These are phyloP conservation scores for Bursaphelenchus okinawaensis DNA, from an alignment of 2,888 invertebrate species.

Conservation along the genomic window DNA sequence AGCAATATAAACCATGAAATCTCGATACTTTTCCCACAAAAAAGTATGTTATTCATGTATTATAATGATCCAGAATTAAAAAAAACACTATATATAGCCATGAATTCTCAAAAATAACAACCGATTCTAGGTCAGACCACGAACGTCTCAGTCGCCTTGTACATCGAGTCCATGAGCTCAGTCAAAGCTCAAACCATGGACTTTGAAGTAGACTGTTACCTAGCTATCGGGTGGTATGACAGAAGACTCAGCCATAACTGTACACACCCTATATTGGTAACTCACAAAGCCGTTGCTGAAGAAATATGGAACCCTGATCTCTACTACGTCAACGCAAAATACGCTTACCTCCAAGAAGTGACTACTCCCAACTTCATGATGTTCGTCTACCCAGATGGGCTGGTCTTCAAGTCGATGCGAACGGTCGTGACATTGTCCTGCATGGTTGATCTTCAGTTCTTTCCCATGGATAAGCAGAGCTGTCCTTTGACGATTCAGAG, in stretches of 20 bases:
- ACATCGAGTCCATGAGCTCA: constrained; percentile 57
- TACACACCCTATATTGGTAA: constrained; percentile 54
- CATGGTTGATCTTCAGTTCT: constrained; percentile 29
- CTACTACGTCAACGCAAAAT: constrained; percentile 57
- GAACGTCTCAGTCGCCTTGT: constrained; percentile 53
- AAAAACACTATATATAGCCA: background rate
- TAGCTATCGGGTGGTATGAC: constrained; percentile 57
- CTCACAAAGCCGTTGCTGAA: constrained; percentile 48
- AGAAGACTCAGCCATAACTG: constrained; percentile 55
- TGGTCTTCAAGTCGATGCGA: constrained; percentile 56
- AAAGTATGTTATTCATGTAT: background rate
- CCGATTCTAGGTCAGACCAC: constrained; percentile 39
- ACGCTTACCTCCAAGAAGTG: constrained; percentile 53
- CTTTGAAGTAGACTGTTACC: constrained; percentile 52
- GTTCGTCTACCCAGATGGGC: constrained; percentile 50
- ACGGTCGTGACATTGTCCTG: constrained; percentile 56
- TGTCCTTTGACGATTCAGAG: constrained; percentile 55
- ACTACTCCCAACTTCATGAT: constrained; percentile 40
- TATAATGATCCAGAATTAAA: background rate
- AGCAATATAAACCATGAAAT: background rate
- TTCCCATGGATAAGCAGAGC: constrained; percentile 22
- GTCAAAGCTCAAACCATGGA: constrained; percentile 58
- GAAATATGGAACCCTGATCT: constrained; percentile 53
- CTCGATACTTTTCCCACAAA: background rate
- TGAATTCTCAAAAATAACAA: background rate